phyloP scores from a whole-genome alignment of 2,113 vertebrate species.

The Cottus gobio region DNA sequence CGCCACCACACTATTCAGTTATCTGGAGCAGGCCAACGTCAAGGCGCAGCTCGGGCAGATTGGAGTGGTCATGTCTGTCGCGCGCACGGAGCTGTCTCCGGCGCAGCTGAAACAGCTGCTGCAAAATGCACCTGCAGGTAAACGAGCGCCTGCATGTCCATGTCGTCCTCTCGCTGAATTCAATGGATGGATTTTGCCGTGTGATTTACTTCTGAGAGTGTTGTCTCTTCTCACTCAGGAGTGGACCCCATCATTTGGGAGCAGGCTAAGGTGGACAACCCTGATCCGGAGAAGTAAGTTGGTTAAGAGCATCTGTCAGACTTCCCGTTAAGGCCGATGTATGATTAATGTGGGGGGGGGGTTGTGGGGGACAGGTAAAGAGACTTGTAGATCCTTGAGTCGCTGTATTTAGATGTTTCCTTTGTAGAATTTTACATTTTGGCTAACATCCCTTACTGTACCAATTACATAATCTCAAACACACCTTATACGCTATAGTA shows the following conservation, averaged over 20 bases:
- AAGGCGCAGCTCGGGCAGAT: conserved; percentile 91
- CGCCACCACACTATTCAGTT: conserved; percentile 85
- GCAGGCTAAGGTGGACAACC: conserved; percentile 98
- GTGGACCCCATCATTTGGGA: conserved; percentile 99
- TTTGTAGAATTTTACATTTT: neutral
- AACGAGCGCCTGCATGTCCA: neutral
- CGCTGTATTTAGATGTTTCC: neutral
- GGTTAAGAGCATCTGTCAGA: neutral
- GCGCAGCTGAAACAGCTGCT: conserved; percentile 95
- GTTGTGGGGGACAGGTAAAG: too few species aligned
- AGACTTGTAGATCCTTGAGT: neutral
- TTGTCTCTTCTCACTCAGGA: conserved; percentile 78
- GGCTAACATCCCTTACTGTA: neutral
- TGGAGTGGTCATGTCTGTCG: conserved; percentile 88
- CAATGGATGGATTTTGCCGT: neutral
- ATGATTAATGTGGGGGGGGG: neutral
- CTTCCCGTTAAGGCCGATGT: neutral
- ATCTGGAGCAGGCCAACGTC: conserved; percentile 91
- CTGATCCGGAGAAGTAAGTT: conserved; percentile 95
- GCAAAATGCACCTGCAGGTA: conserved; percentile 94
- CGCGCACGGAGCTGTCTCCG: conserved; percentile 91
- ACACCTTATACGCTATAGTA: neutral
- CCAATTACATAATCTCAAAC: neutral
- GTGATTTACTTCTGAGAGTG: neutral
- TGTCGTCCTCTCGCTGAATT: neutral